Percentiles rank a stretch among this genome's conserved stretches.
phyloP scores from a whole-genome alignment of 2,113 vertebrate genomes.

The Macrotus californicus region DNA sequence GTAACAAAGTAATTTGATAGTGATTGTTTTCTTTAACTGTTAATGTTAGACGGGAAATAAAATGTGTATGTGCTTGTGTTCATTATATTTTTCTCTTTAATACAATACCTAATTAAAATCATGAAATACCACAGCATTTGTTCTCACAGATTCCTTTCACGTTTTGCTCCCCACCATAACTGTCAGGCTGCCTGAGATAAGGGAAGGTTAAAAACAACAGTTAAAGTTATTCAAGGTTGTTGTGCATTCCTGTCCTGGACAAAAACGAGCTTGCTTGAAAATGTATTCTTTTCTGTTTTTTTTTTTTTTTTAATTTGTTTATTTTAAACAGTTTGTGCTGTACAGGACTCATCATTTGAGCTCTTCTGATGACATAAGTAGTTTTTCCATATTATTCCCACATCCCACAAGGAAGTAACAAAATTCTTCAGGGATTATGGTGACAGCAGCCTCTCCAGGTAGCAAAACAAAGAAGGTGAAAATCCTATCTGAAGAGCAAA shows the following conservation, averaged over 20 bases:
- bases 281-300: constrained; percentile 18
- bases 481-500: constrained; percentile 28
- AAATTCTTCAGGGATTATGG: neutral
- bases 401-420: constrained; percentile 17
- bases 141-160: constrained; percentile 85
- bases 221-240: constrained; percentile 93
- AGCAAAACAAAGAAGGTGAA: constrained; percentile 58
- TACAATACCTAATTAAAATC: constrained; percentile 88
- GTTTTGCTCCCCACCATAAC: constrained; percentile 81
- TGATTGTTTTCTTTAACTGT: constrained; percentile 91
- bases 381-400: constrained; percentile 39
- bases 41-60: constrained; percentile 86
- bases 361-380: constrained; percentile 64
- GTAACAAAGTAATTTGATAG: constrained; percentile 94
- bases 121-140: constrained; percentile 78
- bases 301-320: too few relatives aligned
- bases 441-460: constrained; percentile 43
- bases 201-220: constrained; percentile 86
- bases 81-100: constrained; percentile 85
- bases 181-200: constrained; percentile 85
- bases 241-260: constrained; percentile 86
- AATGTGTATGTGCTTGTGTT: constrained; percentile 82
- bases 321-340: constrained; percentile 57
- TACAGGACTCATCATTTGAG: constrained; percentile 56
- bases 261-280: constrained; percentile 76